phyloP scores from a whole-genome alignment of 2,113 vertebrate genomes.

The Colistium nudipinnis region DNA sequence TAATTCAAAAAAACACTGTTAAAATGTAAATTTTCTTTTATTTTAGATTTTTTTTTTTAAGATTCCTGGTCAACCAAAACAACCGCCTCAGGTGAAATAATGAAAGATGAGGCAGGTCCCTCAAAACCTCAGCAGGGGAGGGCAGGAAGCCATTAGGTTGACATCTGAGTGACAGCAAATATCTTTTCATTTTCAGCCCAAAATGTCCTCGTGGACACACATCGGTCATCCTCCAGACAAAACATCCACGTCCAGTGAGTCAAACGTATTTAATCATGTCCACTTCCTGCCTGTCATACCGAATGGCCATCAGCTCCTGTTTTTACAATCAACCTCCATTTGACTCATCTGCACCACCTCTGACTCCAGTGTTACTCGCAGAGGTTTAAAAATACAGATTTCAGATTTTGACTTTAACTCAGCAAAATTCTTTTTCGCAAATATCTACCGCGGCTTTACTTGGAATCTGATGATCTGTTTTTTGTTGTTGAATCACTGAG shows the following conservation, averaged over 20 bases:
- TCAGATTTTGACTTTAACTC: too few relatives aligned
- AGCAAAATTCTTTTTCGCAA: too few relatives aligned
- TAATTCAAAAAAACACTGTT: too few relatives aligned
- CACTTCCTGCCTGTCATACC: conserved; percentile 20
- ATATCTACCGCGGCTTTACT: too few relatives aligned
- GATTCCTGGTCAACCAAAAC: background rate
- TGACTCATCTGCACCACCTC: conserved; percentile 24
- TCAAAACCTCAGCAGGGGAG: background rate
- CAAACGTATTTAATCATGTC: conserved; percentile 37
- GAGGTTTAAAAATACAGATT: too few relatives aligned
- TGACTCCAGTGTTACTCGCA: background rate
- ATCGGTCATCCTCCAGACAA: conserved; percentile 43
- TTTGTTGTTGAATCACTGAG: too few relatives aligned
- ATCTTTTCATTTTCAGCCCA: conserved; percentile 28
- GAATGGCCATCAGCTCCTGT: too few relatives aligned
- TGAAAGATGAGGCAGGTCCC: background rate
- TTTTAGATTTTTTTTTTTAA: conserved; percentile 5
- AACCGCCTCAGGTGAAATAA: conserved; percentile 2
- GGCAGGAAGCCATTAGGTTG: conserved; percentile 2
- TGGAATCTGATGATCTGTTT: too few relatives aligned
- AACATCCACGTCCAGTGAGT: background rate
- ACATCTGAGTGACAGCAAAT: conserved; percentile 32
- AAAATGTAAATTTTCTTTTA: background rate
- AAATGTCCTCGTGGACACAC: conserved; percentile 37
- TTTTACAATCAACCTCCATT: conserved; percentile 44